A percentile compares a stretch with the other conserved stretches of the same genome.
Conservation (phyloP, 1,140 invertebrate species). For the Brachionus sp. region DNA sequence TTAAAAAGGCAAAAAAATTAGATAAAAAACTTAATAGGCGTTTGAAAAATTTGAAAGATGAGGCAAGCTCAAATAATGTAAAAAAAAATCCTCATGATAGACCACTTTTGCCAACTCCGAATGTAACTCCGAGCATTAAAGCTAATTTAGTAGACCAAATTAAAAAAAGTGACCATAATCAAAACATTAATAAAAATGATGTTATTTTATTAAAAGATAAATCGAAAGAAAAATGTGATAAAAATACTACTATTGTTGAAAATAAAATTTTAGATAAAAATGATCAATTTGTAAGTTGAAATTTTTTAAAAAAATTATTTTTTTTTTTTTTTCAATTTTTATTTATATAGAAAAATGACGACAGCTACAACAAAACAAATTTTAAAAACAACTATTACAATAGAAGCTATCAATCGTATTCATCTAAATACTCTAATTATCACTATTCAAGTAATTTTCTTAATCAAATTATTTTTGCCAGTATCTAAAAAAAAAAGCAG, state of each 20-base stretch:
- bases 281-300: not conserved
- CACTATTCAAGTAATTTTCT: not conserved
- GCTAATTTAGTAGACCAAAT: not conserved
- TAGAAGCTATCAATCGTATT: not conserved
- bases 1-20: not conserved
- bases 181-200: not conserved
- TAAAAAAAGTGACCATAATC: not conserved
- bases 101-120: not conserved
- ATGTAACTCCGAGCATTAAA: not conserved
- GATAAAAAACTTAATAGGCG: constrained; percentile 32
- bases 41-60: not conserved
- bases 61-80: not conserved
- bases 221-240: not conserved
- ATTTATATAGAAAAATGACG: not conserved
- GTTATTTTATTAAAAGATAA: constrained; percentile 4
- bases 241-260: not conserved
- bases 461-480: not conserved
- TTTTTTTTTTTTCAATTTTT: not conserved
- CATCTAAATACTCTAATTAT: not conserved
- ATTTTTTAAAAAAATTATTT: no score
- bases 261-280: not conserved
- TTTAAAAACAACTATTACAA: not conserved
- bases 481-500: no score
- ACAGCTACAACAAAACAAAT: not conserved
- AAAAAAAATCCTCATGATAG: not conserved